Conservation (phyloP, 2,113 vertebrate species). For the Numida meleagris region DNA sequence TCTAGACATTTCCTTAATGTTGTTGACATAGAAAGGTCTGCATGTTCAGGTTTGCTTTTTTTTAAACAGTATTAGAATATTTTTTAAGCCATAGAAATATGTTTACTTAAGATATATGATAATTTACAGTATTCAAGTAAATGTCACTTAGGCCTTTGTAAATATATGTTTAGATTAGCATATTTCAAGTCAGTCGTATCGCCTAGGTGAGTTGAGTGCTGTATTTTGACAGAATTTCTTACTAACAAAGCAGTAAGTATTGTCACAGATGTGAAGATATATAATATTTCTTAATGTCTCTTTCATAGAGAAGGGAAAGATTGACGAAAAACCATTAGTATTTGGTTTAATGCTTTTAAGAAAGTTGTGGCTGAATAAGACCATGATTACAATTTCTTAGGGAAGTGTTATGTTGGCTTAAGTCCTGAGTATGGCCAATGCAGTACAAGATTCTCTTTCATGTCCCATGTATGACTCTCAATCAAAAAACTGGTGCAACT, state of each 20-base stretch:
- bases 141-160: not conserved
- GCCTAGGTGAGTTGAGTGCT: not conserved
- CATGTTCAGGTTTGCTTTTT: not conserved
- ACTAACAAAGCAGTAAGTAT: not conserved
- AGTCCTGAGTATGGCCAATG: not conserved
- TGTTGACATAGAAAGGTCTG: not conserved
- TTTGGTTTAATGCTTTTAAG: conserved; percentile 4
- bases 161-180: not conserved
- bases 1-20: not conserved
- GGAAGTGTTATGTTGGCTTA: not conserved
- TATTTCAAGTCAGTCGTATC: not conserved
- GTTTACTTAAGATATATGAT: not conserved
- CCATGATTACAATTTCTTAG: not conserved
- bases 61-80: not conserved
- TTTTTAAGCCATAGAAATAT: not conserved
- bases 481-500: not conserved
- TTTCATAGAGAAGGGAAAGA: not conserved
- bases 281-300: not conserved
- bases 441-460: not conserved
- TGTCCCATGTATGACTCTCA: not conserved
- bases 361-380: not conserved
- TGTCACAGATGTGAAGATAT: not conserved
- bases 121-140: not conserved
- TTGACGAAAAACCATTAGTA: not conserved
- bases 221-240: not conserved